Evolutionary conservation across 1,140 invertebrate species (phyloP).

Genomic region (Triops cancriformis): DNA sequence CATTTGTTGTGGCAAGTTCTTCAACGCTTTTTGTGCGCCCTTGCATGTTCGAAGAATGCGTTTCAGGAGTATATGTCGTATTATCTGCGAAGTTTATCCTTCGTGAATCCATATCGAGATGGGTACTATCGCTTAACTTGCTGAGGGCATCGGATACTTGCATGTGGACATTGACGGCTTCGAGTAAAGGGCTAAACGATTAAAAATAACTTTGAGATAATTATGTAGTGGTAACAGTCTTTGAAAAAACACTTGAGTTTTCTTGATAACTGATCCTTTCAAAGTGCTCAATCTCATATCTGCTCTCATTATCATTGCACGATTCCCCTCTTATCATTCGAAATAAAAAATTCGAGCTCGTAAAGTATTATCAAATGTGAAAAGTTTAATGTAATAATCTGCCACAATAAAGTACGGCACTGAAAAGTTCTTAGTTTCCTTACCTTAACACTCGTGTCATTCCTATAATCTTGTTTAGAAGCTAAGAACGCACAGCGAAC

Average conservation of each 20-base stretch:
- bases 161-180: neutral
- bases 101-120: neutral
- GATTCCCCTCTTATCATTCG: no score
- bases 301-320: neutral
- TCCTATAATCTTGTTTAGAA: neutral
- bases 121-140: neutral
- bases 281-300: neutral
- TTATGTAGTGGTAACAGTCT: neutral
- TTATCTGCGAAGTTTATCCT: neutral
- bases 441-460: neutral
- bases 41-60: neutral
- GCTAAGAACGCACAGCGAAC: neutral
- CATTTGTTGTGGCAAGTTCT: neutral
- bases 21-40: neutral
- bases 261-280: neutral
- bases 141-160: neutral
- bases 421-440: neutral
- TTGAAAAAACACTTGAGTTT: neutral
- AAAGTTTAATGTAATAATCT: no score
- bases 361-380: no score
- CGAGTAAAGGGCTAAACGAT: neutral
- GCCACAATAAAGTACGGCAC: no score
- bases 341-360: no score
- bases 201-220: neutral
- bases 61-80: neutral